phyloP scores from a whole-genome alignment of 2,888 invertebrate species.

The Anarsia innoxiella region DNA sequence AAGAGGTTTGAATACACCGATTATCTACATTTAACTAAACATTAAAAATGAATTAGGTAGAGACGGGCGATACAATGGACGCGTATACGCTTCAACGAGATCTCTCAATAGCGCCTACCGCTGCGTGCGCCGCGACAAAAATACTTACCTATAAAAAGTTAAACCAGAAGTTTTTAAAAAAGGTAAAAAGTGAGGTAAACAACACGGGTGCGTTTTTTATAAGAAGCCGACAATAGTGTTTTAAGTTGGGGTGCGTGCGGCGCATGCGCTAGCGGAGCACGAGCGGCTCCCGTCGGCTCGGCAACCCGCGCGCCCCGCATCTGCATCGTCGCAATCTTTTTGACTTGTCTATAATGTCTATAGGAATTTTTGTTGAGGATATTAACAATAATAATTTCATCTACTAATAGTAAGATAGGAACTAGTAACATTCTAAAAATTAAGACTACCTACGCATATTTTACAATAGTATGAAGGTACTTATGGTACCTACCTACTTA shows the following conservation, averaged over 20 bases:
- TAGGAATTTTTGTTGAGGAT: too few species aligned
- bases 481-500: too few species aligned
- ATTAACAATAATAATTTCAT: too few species aligned
- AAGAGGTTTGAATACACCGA: conserved; percentile 38
- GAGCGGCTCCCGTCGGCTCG: not conserved
- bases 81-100: conserved; percentile 56
- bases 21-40: conserved; percentile 59
- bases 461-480: too few species aligned
- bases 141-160: conserved; percentile 60
- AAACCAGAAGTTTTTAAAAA: conserved; percentile 64
- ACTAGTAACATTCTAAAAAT: too few species aligned
- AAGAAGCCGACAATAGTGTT: conserved; percentile 43
- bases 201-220: conserved; percentile 65
- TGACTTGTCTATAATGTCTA: too few species aligned
- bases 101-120: conserved; percentile 44
- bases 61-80: conserved; percentile 52
- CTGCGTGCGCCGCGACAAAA: conserved; percentile 65
- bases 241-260: conserved; percentile 57
- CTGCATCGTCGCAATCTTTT: too few species aligned
- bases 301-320: conserved; percentile 24
- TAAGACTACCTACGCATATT: too few species aligned
- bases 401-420: too few species aligned
- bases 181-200: conserved; percentile 73
- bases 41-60: conserved; percentile 64
- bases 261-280: conserved; percentile 35